Evolutionary conservation across 92 coral and sea anemone species (phyloP).

Genomic region (Epizoanthus stellaris): DNA sequence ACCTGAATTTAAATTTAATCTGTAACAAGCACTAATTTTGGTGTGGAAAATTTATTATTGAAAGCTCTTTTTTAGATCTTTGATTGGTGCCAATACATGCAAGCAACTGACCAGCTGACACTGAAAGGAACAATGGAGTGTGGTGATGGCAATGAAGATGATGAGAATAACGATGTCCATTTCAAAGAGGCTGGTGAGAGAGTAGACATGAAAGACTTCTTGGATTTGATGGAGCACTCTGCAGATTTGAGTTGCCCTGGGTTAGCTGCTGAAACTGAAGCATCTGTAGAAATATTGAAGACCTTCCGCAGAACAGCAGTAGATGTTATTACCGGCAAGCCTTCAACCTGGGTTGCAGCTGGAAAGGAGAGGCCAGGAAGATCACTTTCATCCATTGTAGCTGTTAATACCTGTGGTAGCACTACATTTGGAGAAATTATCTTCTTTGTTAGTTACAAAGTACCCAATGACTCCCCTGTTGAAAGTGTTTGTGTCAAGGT

Average conservation of each 20-base stretch:
- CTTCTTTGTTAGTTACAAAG: background rate
- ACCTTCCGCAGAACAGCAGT: background rate
- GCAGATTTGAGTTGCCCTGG: background rate
- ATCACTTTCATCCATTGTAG: constrained; percentile 2
- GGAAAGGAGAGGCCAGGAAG: constrained; percentile 44
- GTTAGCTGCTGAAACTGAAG: background rate
- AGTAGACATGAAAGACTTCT: too few species aligned
- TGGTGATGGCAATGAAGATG: background rate
- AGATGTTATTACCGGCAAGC: constrained; percentile 37
- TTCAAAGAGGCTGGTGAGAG: too few species aligned
- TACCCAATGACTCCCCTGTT: background rate
- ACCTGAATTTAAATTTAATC: too few species aligned
- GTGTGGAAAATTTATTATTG: too few species aligned
- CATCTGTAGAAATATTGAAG: background rate
- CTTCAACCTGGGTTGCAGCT: constrained; percentile 15
- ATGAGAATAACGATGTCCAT: background rate
- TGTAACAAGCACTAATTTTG: too few species aligned
- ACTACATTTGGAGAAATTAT: constrained; percentile 34
- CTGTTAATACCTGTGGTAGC: background rate
- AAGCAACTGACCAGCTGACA: constrained; percentile 34
- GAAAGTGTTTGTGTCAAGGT: constrained; percentile 27
- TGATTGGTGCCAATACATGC: constrained; percentile 49
- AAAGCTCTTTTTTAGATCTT: constrained; percentile 38
- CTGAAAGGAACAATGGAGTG: background rate
- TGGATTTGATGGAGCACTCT: background rate